Evolutionary conservation across 92 coral and sea anemone species (phyloP), one percentile per base, ranked within the genome.

Genomic region (Heteractis magnifica): DNA sequence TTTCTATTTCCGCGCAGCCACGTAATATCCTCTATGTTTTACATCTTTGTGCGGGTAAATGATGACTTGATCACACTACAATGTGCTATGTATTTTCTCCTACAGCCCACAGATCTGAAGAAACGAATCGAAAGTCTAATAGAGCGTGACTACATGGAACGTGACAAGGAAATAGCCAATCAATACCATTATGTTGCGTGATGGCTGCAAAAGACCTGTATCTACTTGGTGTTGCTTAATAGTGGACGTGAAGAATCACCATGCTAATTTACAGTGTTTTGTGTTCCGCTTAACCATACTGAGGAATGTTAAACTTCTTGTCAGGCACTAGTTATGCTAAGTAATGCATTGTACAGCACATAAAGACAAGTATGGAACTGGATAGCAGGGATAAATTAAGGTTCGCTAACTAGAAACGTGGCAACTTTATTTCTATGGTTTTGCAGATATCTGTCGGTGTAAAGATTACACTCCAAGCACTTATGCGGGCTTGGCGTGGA

Each of bases 101-200:
- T 74, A 52, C 88, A 96, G 99, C 99, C 99, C 1, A 94, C 99
- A 56, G 99, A 96, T 83, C 83, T 96, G 23, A 96, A 96, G 93
- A 96, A 96, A 81, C 98, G 99, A 62, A 96, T 96, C 52, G 99
- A 96, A 90, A 96, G 99, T 71, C 89, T 96, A 58, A 96, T 96
- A 34, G 99, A 94, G 74, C 93, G 99, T 65, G 99, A 96, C 88
- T 96, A 96, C 89, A 92, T 96, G 98, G 99, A 96, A 80, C 88
- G 99, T 41, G 99, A 96, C 90, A 96, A 94, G 78, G 99, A 96
- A 79, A 87, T 88, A 51, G 92, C 98, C 20, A 96, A 96, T 86
- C 99, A 96, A 90, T 96, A 96, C 81, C 98, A 94, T 78, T 96
- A 96, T 78, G 95, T 96, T 16, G 99, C 99, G 81, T 96, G 88